Base-by-base conservation (phyloP, 2,888 invertebrate species). In the Zaprionus lineosus region DNA sequence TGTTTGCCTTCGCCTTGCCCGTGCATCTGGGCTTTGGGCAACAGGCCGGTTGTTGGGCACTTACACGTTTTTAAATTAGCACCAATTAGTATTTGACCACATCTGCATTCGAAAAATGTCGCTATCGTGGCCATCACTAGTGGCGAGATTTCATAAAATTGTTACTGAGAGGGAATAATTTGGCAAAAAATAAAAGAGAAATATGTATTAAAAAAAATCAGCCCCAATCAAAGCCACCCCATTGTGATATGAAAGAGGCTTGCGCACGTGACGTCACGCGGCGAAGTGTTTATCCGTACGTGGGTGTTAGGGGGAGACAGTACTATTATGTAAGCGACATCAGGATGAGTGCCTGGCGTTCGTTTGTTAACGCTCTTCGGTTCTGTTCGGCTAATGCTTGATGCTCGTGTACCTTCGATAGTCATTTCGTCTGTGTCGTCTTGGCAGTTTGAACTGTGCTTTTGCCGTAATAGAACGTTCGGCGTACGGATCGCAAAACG, bases 381-480 rank as follows among this genome's bases (percentile, higher is more conserved):
- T 1, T 6, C 1, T 12, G 11, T 12, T 29, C 12, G 9, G 9
- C 9, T 12, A 2, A 12, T 16, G 33, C 11, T 46, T 29, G 21
- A 12, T 24, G 12, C 34, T 34, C 28, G 26, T 28, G 29, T 34
- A 52, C 33, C 44, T 52, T 66, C 67, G 67, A 21, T 26, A 7
- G 53, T 47, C 60, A 55, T 72, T 72, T 68, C 50, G 72, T 41
- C 67, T 60, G 34, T 36, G 53, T 44, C 59, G 53, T 67, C 68
- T 66, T 72, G 75, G 44, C 81, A 79, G 81, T 85, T 63, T 60
- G 58, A 67, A 63, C 71, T 72, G 84, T 85, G 84, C 79, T 82
- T 82, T 68, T 83, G 84, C 58, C 46, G 56, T 46, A 43, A 55
- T 43, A 39, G 50, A 74, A 73, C 73, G 70, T 69, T 51, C 31